Evolutionary conservation across 2,113 vertebrate species (phyloP).

Genomic region (Elanoides forficatus): DNA sequence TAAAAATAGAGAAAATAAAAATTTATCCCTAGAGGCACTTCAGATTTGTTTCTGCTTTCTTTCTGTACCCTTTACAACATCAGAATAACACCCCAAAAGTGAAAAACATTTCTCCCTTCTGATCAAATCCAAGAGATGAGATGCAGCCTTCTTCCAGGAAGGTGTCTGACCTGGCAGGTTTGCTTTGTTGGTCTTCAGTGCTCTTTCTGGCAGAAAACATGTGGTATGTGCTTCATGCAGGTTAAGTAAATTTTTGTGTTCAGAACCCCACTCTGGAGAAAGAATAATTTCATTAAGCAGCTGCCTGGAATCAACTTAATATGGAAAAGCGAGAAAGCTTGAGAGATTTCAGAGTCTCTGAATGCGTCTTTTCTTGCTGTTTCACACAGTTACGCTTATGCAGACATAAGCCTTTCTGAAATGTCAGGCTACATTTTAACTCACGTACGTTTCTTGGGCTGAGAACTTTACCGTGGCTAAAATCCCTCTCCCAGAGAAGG

Average conservation of each 20-base stretch:
- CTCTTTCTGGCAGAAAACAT: neutral
- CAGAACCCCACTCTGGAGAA: constrained; percentile 56
- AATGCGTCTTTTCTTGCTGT: neutral
- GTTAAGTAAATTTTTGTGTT: constrained; percentile 25
- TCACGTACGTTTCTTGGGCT: neutral
- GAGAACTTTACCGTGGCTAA: neutral
- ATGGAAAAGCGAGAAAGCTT: neutral
- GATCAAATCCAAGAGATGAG: neutral
- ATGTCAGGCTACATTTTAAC: neutral
- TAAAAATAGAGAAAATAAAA: neutral
- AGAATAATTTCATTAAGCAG: constrained; percentile 68
- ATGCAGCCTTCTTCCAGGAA: neutral
- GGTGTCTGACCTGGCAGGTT: constrained; percentile 7
- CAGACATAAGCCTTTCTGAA: neutral
- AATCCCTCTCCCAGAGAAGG: neutral
- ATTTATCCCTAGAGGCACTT: neutral
- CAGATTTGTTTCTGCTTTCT: neutral
- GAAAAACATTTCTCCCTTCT: neutral
- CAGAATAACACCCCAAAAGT: neutral
- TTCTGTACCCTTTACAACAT: neutral
- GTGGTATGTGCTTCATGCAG: neutral
- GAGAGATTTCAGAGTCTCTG: neutral
- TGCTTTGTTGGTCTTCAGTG: constrained; percentile 5
- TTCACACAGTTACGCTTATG: neutral
- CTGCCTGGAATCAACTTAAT: constrained; percentile 50